A percentile compares a stretch with the other conserved stretches of the same genome.
Conservation (phyloP, 2,888 invertebrate species). For the Fissipunctia ypsillon region DNA sequence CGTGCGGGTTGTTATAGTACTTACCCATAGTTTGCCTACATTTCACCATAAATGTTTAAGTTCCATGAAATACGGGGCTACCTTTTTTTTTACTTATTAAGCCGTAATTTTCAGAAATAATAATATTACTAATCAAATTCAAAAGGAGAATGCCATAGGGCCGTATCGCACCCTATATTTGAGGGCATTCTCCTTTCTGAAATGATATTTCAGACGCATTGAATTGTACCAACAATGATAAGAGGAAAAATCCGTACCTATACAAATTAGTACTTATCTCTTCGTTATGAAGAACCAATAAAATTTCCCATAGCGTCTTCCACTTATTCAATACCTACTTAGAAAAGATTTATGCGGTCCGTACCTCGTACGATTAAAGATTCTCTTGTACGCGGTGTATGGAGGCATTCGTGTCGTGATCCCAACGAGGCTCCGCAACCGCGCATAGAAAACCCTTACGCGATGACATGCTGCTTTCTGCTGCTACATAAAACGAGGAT, state of each 20-base stretch:
- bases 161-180: too few species aligned
- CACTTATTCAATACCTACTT: constrained; percentile 23
- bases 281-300: neutral
- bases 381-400: constrained; percentile 45
- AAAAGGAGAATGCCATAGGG: too few species aligned
- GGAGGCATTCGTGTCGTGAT: constrained; percentile 50
- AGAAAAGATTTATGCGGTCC: constrained; percentile 45
- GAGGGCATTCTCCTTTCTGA: too few species aligned
- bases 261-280: constrained; percentile 11
- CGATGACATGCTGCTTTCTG: constrained; percentile 12
- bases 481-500: constrained; percentile 15
- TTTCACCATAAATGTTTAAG: too few species aligned
- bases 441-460: constrained; percentile 34
- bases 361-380: constrained; percentile 46
- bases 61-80: too few species aligned
- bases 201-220: neutral
- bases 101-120: too few species aligned
- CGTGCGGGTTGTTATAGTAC: too few species aligned
- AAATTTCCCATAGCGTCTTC: neutral
- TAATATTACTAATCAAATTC: too few species aligned
- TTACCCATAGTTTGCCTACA: too few species aligned
- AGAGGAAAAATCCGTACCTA: neutral
- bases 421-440: constrained; percentile 4
- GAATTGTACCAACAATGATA: neutral
- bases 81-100: too few species aligned